Base-by-base conservation (phyloP, 1,140 invertebrate genomes). In the Meteorus sp. region DNA sequence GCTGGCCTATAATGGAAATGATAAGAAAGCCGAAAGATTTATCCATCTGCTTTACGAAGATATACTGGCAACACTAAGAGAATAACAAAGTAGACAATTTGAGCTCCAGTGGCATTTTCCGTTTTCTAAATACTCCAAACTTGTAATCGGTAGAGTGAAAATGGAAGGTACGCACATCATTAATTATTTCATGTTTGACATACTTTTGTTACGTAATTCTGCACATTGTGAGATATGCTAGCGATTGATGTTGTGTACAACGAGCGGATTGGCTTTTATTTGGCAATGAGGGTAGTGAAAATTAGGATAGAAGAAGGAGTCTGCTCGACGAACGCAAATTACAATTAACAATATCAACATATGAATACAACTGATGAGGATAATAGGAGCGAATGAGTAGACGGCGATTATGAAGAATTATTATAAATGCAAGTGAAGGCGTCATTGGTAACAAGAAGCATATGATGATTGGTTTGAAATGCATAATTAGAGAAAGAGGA, bases 161-260 rank as follows among this genome's bases (percentile, higher is more conserved):
- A 43, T 20, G 5, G 15, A 48, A 48, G 47, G 47, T 50, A 50
- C 47, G 47, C 47, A 50, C 47, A n/a, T n/a, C n/a, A n/a, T 39
- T 33, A 33, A 33, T 33, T 33, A 7, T 33, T 33, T 33, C 11
- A 7, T 33, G 6, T 11, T 11, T 33, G 6, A 33, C 11, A 7
- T 33, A 7, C 11, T 50, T 50, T 50, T 33, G 47, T 33, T 50
- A 13, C 3, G 31, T 50, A 4, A 31, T 50, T 33, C 15, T 50
- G 47, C 47, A 50, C 47, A 50, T n/a, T 50, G 47, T 29, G 27
- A 29, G 41, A 50, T 9, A 50, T 50, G 47, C 27, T 50, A 50
- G 47, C 27, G 33, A 5, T n/a, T n/a, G 6, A 48, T 50, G 47
- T 50, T 25, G 47, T 27, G 47, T 29, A 50, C 27, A 13, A 31